These are phyloP conservation scores for Volucella inflata DNA, from an alignment of 2,888 invertebrate genomes.

Conservation along the genomic window DNA sequence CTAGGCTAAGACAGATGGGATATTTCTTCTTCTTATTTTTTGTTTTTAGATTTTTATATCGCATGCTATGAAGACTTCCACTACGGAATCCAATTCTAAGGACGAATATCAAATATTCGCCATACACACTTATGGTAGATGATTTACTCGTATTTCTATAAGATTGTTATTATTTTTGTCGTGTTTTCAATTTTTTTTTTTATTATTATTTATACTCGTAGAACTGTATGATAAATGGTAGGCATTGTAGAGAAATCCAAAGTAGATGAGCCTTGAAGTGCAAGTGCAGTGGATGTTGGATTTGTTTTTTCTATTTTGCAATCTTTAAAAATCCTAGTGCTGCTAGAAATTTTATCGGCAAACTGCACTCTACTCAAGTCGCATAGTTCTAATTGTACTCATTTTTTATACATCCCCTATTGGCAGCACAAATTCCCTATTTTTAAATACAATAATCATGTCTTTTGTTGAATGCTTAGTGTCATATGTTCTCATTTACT, in stretches of 20 bases:
- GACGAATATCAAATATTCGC: conserved; percentile 51
- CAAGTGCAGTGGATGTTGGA: neutral
- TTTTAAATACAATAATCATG: too few relatives aligned
- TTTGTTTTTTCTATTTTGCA: too few relatives aligned
- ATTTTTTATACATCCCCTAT: too few relatives aligned
- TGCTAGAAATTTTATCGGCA: too few relatives aligned
- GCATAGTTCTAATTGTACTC: too few relatives aligned
- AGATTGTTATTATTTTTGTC: neutral
- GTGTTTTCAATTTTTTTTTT: neutral
- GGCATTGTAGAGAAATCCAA: neutral
- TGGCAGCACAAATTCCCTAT: too few relatives aligned
- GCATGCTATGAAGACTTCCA: conserved; percentile 50
- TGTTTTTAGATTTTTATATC: conserved; percentile 12
- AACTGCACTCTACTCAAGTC: too few relatives aligned
- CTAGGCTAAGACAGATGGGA: conserved; percentile 12
- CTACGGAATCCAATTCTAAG: conserved; percentile 64
- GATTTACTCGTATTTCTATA: conserved; percentile 32
- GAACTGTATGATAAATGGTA: neutral
- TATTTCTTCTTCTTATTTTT: neutral
- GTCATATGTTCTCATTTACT: too few relatives aligned
- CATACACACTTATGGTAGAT: conserved; percentile 48
- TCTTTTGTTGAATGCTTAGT: too few relatives aligned
- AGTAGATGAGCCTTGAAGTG: conserved; percentile 8
- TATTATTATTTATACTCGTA: neutral
- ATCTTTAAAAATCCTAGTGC: too few relatives aligned